A percentile compares a stretch with the other conserved stretches of the same genome.
Evolutionary conservation across 2,888 invertebrate species (phyloP).

Genomic region (Drosophila sordidula): DNA sequence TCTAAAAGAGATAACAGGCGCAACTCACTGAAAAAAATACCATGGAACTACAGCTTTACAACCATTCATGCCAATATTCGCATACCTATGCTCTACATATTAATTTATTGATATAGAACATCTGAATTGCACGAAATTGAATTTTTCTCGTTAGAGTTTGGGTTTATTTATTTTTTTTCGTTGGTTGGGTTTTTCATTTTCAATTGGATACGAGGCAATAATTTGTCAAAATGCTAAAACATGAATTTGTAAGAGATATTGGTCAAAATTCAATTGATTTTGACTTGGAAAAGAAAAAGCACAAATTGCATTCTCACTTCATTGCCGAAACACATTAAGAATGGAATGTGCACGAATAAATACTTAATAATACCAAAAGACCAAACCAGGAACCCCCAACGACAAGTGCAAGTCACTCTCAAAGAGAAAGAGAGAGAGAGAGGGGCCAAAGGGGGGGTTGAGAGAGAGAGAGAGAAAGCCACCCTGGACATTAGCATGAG

Average conservation of each 20-base stretch:
- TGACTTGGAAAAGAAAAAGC: constrained; percentile 23
- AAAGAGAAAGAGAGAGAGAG: not conserved
- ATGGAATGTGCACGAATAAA: constrained; percentile 69
- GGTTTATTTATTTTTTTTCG: not conserved
- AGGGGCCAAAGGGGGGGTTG: not conserved
- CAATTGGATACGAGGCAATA: constrained; percentile 28
- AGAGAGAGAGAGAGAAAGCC: constrained; percentile 10
- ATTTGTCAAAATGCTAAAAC: constrained; percentile 23
- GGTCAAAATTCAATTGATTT: constrained; percentile 19
- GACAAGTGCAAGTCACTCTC: constrained; percentile 59
- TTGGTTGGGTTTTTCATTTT: constrained; percentile 13
- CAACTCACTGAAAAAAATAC: constrained; percentile 3
- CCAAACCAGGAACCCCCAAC: constrained; percentile 32
- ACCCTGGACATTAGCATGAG: constrained; percentile 67
- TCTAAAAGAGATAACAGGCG: constrained; percentile 54
- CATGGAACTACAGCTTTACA: constrained; percentile 9
- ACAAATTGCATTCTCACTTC: constrained; percentile 55
- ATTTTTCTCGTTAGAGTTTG: constrained; percentile 20
- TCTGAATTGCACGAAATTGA: constrained; percentile 45
- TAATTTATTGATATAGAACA: constrained; percentile 65
- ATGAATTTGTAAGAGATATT: constrained; percentile 11
- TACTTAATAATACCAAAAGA: constrained; percentile 62
- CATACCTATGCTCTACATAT: constrained; percentile 10
- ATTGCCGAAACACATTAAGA: constrained; percentile 46
- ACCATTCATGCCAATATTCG: constrained; percentile 1